phyloP scores from a whole-genome alignment of 1,140 invertebrate genomes.

The Leptinotarsa texana region DNA sequence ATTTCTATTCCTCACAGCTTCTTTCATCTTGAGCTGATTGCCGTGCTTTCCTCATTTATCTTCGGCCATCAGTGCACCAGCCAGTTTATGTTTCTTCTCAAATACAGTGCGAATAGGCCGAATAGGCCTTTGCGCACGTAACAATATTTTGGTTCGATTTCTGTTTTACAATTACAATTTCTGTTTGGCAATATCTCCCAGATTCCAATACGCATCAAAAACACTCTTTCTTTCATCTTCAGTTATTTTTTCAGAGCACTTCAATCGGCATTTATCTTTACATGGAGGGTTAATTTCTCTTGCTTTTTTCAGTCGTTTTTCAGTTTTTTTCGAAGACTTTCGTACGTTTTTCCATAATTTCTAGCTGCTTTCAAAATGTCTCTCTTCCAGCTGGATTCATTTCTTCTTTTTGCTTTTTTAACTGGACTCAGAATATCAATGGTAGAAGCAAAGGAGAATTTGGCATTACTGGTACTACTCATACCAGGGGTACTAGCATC shows the following conservation, averaged over 20 bases:
- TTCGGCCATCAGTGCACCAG: not conserved
- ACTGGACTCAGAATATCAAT: too few relatives aligned
- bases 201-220: too few relatives aligned
- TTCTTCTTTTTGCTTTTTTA: too few relatives aligned
- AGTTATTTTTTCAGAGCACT: too few relatives aligned
- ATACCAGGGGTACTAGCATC: too few relatives aligned
- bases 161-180: not conserved
- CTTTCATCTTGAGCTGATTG: not conserved
- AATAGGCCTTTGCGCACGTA: not conserved
- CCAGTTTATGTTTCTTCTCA: not conserved
- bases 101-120: not conserved
- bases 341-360: not conserved
- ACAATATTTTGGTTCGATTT: not conserved
- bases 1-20: not conserved
- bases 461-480: too few relatives aligned
- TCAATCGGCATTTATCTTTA: not conserved
- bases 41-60: slow-evolving; percentile 1
- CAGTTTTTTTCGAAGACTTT: not conserved
- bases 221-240: too few relatives aligned
- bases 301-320: not conserved
- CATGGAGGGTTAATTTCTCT: not conserved
- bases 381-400: too few relatives aligned
- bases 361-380: too few relatives aligned
- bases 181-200: not conserved
- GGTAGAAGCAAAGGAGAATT: too few relatives aligned